A percentile compares a stretch with the other conserved stretches of the same genome.
These are phyloP conservation scores for Tetragnatha montana DNA, from an alignment of 2,888 invertebrate species.

Conservation along the genomic window DNA sequence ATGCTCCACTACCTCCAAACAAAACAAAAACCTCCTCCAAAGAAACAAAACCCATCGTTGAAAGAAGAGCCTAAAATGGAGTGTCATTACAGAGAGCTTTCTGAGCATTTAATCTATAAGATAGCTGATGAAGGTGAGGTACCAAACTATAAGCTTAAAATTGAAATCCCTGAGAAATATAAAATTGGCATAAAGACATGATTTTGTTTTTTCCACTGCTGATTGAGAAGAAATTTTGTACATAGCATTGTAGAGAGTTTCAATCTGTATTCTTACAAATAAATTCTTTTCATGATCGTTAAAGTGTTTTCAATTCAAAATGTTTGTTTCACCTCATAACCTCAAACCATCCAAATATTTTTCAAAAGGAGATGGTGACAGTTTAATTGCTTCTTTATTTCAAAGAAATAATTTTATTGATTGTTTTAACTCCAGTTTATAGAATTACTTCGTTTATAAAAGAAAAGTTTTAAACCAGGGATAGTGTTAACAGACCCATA, in stretches of 20 bases:
- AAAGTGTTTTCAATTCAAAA: too few relatives aligned
- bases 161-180: constrained; percentile 42
- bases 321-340: too few relatives aligned
- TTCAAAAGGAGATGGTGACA: too few relatives aligned
- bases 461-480: too few relatives aligned
- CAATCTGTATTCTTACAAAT: neutral
- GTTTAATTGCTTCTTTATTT: too few relatives aligned
- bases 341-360: too few relatives aligned
- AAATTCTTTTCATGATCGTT: neutral
- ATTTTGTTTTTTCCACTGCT: neutral
- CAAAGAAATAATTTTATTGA: too few relatives aligned
- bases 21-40: too few relatives aligned
- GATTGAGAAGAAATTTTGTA: neutral
- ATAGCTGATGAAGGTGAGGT: constrained; percentile 40
- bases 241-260: neutral
- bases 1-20: constrained; percentile 53
- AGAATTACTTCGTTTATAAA: too few relatives aligned
- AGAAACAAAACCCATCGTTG: constrained; percentile 32
- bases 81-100: constrained; percentile 24
- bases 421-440: too few relatives aligned
- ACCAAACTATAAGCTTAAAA: constrained; percentile 43
- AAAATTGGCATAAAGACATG: constrained; percentile 14
- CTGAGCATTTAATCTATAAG: constrained; percentile 41
- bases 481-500: too few relatives aligned
- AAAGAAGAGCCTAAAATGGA: constrained; percentile 48